Percentiles rank a stretch among this genome's conserved stretches.
Conservation (phyloP, 2,888 invertebrate genomes). For the Cryptocheilus praepositus region DNA sequence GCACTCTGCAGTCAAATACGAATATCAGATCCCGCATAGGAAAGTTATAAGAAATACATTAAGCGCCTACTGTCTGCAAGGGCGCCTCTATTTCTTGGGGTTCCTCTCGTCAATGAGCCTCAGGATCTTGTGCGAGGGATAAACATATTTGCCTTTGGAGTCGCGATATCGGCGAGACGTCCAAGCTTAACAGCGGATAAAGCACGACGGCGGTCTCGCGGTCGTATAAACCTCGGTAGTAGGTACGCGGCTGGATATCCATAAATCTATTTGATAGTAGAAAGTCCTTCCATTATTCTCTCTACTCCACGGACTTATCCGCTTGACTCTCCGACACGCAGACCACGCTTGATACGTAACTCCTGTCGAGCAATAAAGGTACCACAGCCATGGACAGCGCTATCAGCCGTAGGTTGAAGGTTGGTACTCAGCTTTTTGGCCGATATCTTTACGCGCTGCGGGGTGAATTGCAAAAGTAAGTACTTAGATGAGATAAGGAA, state of each 20-base stretch:
- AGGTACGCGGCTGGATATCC: constrained; percentile 65
- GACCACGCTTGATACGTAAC: constrained; percentile 54
- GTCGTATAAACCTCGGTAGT: constrained; percentile 57
- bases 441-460: neutral
- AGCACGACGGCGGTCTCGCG: constrained; percentile 47
- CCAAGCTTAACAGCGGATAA: constrained; percentile 55
- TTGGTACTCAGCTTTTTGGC: neutral
- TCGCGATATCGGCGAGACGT: constrained; percentile 47
- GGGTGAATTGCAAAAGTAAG: neutral
- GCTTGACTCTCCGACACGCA: constrained; percentile 50
- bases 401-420: constrained; percentile 36
- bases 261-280: constrained; percentile 73
- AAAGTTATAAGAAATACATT: no score
- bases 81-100: constrained; percentile 34
- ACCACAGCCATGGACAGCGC: constrained; percentile 33
- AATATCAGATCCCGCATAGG: no score
- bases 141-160: constrained; percentile 48
- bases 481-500: no score
- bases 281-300: constrained; percentile 71
- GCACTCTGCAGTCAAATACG: no score
- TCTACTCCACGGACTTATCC: constrained; percentile 62
- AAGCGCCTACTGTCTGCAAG: no score
- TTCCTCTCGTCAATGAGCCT: constrained; percentile 31
- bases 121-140: constrained; percentile 33
- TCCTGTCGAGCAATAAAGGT: constrained; percentile 56